Evolutionary conservation across 1,140 invertebrate genomes (phyloP), one percentile per base, ranked within the genome.

Genomic region (Tenebrio molitor): DNA sequence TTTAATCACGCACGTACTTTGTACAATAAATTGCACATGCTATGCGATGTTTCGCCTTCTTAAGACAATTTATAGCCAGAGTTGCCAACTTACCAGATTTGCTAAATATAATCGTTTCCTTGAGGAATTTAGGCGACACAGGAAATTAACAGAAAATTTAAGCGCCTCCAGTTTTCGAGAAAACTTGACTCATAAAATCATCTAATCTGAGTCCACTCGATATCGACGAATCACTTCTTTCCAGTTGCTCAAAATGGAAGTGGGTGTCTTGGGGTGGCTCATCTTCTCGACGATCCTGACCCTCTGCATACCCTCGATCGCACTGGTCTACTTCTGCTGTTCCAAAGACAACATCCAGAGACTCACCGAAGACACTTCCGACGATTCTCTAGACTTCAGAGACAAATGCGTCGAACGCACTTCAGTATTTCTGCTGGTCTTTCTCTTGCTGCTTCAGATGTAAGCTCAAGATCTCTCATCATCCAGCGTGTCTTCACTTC

Each of bases 361-460:
- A 62, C 46, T 76, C 7, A 23, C 66, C n/a, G 74, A 78, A 21
- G 72, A 70, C 10, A 44, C 33, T 17, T 74, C 81, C 0, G 82
- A 84, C 58, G 80, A 81, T 21, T 67, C 82, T 7, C 41, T 79
- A 17, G 79, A 81, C 64, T 78, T 79, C 21, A 74, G 65, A 36
- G 71, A 82, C 21, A 77, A 76, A 2, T 84, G 83, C 44, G 80
- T 81, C 15, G 81, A 81, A 36, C 82, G 80, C 65, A 78, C 79
- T 29, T 78, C 81, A 5, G 62, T 79, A 64, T 76, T 79, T 46
- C 81, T 83, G 15, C 75, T 86, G 16, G 81, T 86, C 44, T 74
- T 86, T 12, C 82, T 85, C 16, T 44, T 85, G 10, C 72, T 87
- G 42, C 73, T 85, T 17, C 74, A n/a, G n/a, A n/a, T 84, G 85